Evolutionary conservation across 2,888 invertebrate genomes (phyloP), one percentile per base, ranked within the genome.

Genomic region (Hetaerina titia): DNA sequence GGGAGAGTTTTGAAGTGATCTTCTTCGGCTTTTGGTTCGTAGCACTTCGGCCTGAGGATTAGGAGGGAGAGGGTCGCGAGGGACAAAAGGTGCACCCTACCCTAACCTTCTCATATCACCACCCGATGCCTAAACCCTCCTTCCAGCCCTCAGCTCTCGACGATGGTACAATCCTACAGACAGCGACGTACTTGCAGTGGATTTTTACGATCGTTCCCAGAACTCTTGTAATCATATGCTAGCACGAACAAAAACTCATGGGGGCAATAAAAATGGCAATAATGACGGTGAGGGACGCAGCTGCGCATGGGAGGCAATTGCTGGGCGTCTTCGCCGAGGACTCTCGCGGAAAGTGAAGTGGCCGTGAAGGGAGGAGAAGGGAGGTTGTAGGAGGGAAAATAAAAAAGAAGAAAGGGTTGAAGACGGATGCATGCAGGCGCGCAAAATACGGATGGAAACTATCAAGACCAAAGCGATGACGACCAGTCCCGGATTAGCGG

Each of bases 191-290:
- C 89, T 89, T 56, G 89, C 90, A 17, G 15, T 64, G 64, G 56
- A 89, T 89, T 92, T 81, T 92, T 92, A 92, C 92, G 92, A 92
- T 22, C 69, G 45, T 92, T 92, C 92, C 69, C 69, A 56, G 92
- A 92, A 92, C 69, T 69, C 89, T 57, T 89, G 89, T 89, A 92
- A 69, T 92, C 92, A 31, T 64, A 60, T n/a, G 63, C 45, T 45
- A 25, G 81, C 81, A 81, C 11, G 56, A 19, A 90, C 11, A 31
- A 90, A 90, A 90, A 90, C 17, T 58, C 64, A 31, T n/a, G 25
- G n/a, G 81, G 25, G 90, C 9, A 64, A 90, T 90, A 69, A 92
- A 92, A 92, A 19, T 22, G 57, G 92, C 92, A n/a, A 60, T 74
- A 92, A 92, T 57, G 90, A 81, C 45, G 90, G 90, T 22, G 90